Evolutionary conservation across 2,888 invertebrate species (phyloP), one percentile per base, ranked within the genome.

Genomic region (Scaptomyza flava): DNA sequence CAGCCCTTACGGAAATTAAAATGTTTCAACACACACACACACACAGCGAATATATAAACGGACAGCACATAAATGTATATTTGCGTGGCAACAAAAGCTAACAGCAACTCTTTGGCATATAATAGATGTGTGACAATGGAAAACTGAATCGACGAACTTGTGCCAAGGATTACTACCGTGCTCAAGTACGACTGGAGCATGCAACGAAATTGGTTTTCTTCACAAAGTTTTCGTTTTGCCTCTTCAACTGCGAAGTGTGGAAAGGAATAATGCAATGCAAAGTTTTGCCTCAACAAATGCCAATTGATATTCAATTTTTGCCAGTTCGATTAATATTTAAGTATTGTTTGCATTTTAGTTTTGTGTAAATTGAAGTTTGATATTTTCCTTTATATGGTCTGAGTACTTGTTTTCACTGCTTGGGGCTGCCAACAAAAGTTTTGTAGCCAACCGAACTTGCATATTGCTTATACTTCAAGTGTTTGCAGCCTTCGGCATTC

Each of bases 1-100:
- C 62, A 70, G 56, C 51, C 60, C 68, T 70, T 68, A 54, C 79
- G 85, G 87, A 84, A 87, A 84, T 84, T 84, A 74, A 84, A 87
- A 84, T 84, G 82, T 85, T 77, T 64, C 58, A 66, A 14, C 4
- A 31, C 14, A 30, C 20, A 31, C 9, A 31, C 38, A 38, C 36
- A 36, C 6, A 3, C 7, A 33, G n/a, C 50, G 27, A 51, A 14
- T 14, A 11, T 7, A 11, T 14, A 48, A 33, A 47, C 23, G 75
- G 34, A 65, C 48, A 52, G 72, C 66, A 79, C 75, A 75, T 77
- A 82, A 82, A 82, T 79, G 65, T 63, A 70, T 78, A 81, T 79
- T 87, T 79, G 68, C 68, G 68, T 58, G 66, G 63, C 75, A 78
- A 83, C 79, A 83, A 86, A 81, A 74, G 71, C 58, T 59, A 68